Evolutionary conservation across 2,888 invertebrate genomes (phyloP).

Genomic region (Phragmatobia fuliginosa): DNA sequence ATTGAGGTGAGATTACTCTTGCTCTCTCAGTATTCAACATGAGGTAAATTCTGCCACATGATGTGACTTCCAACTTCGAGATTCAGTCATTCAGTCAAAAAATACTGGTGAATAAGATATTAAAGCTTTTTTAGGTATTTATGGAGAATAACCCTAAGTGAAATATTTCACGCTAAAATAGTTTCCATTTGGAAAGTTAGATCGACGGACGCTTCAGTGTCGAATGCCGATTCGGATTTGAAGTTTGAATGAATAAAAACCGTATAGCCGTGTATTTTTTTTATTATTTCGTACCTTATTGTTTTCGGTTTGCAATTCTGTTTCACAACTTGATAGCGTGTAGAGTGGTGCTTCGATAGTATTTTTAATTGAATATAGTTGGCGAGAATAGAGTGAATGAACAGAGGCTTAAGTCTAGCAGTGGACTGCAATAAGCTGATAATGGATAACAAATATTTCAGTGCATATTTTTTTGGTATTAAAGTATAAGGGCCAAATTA

Average conservation of each 20-base stretch:
- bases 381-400: no score
- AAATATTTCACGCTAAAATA: constrained; percentile 40
- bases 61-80: no score
- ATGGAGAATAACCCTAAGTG: constrained; percentile 23
- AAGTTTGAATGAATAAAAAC: constrained; percentile 47
- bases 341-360: constrained; percentile 19
- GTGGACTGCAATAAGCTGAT: no score
- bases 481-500: no score
- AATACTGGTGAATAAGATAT: no score
- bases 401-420: no score
- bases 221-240: constrained; percentile 32
- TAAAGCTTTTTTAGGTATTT: not conserved
- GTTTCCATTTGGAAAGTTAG: constrained; percentile 39
- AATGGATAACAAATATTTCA: no score
- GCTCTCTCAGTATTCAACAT: no score
- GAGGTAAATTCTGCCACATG: no score
- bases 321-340: constrained; percentile 24
- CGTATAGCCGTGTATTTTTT: constrained; percentile 23
- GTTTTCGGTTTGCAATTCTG: constrained; percentile 31
- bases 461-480: not conserved
- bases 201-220: constrained; percentile 47
- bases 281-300: constrained; percentile 39
- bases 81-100: not conserved
- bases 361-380: constrained; percentile 1
- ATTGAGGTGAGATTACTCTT: no score